Base-by-base conservation (phyloP, 2,113 vertebrate genomes). In the Trematocara unimaculatum region DNA sequence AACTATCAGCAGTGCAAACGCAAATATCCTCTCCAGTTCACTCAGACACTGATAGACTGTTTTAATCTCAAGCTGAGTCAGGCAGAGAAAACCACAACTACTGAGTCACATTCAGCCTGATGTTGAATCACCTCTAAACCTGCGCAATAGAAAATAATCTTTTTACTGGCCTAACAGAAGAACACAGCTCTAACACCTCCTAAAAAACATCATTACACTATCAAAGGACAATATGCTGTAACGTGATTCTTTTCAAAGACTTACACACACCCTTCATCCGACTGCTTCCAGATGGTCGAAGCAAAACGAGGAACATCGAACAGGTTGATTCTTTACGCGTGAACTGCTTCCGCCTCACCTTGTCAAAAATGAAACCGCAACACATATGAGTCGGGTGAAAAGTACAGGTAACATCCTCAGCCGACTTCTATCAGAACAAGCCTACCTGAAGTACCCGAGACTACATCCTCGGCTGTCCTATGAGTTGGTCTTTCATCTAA, bases 271-370 rank as follows among this genome's bases (percentile, higher is more conserved):
- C 83, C 12, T 79, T 18, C 78, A 88, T 82, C 13, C 4, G 77
- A 79, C 74, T 81, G 91, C 13, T 86, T 77, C 29, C 82, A 89
- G 88, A 84, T 84, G 85, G 45, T 84, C 81, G 15, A 40, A 15
- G 78, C 81, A 78, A 89, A 89, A 87, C 55, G 82, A 88, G 87
- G 86, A 90, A 64, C 85, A 79, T 82, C 7, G 29, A 89, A 58
- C 86, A 91, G 93, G 85, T 91, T 55, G 79, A 82, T 84, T 85
- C 88, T 60, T 82, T 72, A 47, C 47, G 64, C 56, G 49, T 70
- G 51, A 90, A 81, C 45, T 31, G 83, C 92, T 96, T 96, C 96
- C 95, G 95, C 93, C 87, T 95, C 95, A 96, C 95, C 95, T 96
- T 89, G 88, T 81, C 82, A 79, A 29, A 84, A 84, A 80, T 64